A percentile compares a stretch with the other conserved stretches of the same genome.
Evolutionary conservation across 2,888 invertebrate species (phyloP).

Genomic region (Himalopsyche tibetana): DNA sequence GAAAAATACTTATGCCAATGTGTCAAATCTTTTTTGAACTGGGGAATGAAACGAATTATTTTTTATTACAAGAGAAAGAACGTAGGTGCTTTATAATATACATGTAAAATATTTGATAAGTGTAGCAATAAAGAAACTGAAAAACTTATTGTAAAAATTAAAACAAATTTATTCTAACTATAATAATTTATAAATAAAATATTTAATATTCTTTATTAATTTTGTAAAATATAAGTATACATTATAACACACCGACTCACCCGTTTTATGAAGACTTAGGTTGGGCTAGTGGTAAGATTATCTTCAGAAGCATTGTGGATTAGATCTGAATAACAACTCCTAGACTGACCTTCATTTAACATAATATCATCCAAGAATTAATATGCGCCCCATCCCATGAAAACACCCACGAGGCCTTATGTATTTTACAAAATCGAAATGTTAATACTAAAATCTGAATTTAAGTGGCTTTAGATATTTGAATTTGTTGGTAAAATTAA

Average conservation of each 20-base stretch:
- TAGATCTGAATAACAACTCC: not conserved
- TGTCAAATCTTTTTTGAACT: no score
- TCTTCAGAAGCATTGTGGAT: not conserved
- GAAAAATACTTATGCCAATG: no score
- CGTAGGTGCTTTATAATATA: no score
- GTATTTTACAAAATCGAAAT: conserved; percentile 10
- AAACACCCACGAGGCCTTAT: not conserved
- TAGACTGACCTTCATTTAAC: conserved; percentile 19
- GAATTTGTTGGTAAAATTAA: not conserved
- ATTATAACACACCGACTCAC: not conserved
- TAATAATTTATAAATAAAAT: no score
- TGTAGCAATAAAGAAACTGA: no score
- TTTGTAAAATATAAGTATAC: no score
- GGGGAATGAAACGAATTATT: no score
- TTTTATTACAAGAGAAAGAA: no score
- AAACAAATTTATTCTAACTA: no score
- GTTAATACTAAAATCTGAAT: conserved; percentile 25
- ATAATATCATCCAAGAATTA: conserved; percentile 7
- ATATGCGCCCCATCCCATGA: not conserved
- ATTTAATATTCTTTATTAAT: no score
- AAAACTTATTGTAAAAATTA: no score
- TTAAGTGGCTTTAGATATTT: conserved; percentile 2
- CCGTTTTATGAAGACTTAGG: not conserved
- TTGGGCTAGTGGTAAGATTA: not conserved
- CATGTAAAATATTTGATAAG: no score